Conservation (phyloP, 2,888 invertebrate species). For the Limnephilus rhombicus region DNA sequence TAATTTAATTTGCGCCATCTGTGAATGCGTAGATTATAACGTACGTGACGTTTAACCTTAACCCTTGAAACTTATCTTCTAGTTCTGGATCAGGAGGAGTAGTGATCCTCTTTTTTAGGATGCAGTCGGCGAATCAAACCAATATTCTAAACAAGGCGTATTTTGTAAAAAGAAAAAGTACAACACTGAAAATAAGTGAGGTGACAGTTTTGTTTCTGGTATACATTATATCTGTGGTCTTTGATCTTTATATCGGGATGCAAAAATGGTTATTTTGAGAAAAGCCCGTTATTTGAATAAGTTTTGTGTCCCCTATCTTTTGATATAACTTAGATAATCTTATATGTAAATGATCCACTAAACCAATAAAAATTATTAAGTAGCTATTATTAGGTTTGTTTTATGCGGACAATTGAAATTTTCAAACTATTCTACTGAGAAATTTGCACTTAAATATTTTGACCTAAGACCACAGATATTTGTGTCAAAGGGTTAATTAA, state of each 20-base stretch:
- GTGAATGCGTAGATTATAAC: no score
- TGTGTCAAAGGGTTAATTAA: neutral
- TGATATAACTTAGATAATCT: neutral
- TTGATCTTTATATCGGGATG: neutral
- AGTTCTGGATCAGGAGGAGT: neutral
- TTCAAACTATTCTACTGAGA: neutral
- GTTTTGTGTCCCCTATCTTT: neutral
- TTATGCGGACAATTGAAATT: neutral
- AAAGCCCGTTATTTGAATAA: neutral
- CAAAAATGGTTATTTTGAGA: neutral
- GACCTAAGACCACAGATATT: neutral
- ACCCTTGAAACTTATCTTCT: neutral
- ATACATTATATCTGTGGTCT: neutral
- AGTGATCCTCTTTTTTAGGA: neutral
- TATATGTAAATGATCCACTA: neutral
- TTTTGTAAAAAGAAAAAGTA: neutral
- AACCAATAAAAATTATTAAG: neutral
- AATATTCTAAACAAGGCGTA: neutral
- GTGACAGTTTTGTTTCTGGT: neutral
- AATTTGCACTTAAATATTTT: neutral
- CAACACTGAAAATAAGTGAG: neutral
- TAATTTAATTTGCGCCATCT: no score
- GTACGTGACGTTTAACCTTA: neutral
- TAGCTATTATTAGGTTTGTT: neutral
- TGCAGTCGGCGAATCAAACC: neutral